Evolutionary conservation across 2,888 invertebrate species (phyloP).

Genomic region (Spatulosminthurus flaviceps): DNA sequence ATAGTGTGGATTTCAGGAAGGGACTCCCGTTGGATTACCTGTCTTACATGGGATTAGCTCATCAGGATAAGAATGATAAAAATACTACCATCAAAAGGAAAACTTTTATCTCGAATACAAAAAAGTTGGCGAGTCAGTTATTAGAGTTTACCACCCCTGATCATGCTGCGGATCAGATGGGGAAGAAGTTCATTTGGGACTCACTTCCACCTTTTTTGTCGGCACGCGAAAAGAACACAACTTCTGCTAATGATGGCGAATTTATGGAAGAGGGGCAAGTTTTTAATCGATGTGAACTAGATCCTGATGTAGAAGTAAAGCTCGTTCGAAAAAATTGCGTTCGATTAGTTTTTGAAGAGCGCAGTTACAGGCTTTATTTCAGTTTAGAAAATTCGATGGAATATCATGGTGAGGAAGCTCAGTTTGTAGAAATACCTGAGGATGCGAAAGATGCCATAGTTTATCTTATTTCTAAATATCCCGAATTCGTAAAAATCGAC

Average conservation of each 20-base stretch:
- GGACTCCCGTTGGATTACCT: constrained; percentile 85
- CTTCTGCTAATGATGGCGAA: constrained; percentile 79
- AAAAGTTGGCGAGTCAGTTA: constrained; percentile 72
- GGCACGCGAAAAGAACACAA: constrained; percentile 74
- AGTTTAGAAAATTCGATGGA: constrained; percentile 82
- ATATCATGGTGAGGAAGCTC: constrained; percentile 83
- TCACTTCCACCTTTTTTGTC: constrained; percentile 84
- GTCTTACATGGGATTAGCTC: constrained; percentile 77
- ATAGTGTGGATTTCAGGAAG: constrained; percentile 76
- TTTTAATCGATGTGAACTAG: constrained; percentile 74
- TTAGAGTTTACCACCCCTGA: constrained; percentile 69
- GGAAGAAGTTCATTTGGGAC: constrained; percentile 83
- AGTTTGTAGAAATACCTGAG: constrained; percentile 78
- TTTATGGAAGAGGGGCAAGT: constrained; percentile 74
- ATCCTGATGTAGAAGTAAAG: constrained; percentile 71
- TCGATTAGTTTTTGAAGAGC: constrained; percentile 59
- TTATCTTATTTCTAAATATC: constrained; percentile 78
- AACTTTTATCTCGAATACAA: constrained; percentile 66
- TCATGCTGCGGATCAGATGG: constrained; percentile 85
- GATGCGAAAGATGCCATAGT: constrained; percentile 77
- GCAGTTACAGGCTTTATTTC: constrained; percentile 77
- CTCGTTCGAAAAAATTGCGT: constrained; percentile 56
- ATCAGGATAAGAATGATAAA: constrained; percentile 69
- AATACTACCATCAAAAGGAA: constrained; percentile 67
- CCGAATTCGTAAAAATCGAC: constrained; percentile 78